Base-by-base conservation (phyloP, 2,888 invertebrate genomes). In the Melieria crassipennis region DNA sequence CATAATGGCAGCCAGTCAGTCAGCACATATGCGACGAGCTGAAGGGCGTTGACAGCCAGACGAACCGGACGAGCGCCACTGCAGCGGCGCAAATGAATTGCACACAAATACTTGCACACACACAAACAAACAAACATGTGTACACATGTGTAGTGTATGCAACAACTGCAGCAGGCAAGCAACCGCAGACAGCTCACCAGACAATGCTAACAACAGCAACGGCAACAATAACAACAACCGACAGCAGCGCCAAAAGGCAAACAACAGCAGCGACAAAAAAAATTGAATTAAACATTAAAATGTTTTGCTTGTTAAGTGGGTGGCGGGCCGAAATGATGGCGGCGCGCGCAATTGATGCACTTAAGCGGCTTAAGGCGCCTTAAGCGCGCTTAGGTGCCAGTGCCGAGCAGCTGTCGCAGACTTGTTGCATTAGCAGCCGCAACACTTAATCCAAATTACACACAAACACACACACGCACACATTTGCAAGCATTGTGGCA, bases 101-200 rank as follows among this genome's bases (percentile, higher is more conserved):
- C 42, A 30, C 4, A 52, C 11, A 7, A n/a, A 52, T 11, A 52
- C 52, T 7, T 52, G 1, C 52, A 52, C 13, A 5, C 7, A 52
- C 9, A 52, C 13, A 13, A 4, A 11, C 30, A 10, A 16, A 30
- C 30, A 57, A 57, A 7, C 6, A 61, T 11, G 43, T 10, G 61
- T 30, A 42, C 7, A 11, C 43, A 11, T 45, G 5, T 11, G 11
- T 30, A 6, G 42, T 57, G 16, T 5, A 30, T 43, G 16, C 30
- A 43, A 30, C 45, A 60, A 16, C 30, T 2, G 9, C 16, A 42
- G 30, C 60, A 46, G 30, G 45, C 45, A 61, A 42, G 16, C 43
- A 61, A 61, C 61, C 61, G 61, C 61, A 61, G 61, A 61, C 52
- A 52, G 52, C 7, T 7, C 58, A 58, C 16, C 58, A 13, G 16